A percentile compares a stretch with the other conserved stretches of the same genome.
Conservation (phyloP, 1,140 invertebrate genomes). For the Aleiodes sp. region DNA sequence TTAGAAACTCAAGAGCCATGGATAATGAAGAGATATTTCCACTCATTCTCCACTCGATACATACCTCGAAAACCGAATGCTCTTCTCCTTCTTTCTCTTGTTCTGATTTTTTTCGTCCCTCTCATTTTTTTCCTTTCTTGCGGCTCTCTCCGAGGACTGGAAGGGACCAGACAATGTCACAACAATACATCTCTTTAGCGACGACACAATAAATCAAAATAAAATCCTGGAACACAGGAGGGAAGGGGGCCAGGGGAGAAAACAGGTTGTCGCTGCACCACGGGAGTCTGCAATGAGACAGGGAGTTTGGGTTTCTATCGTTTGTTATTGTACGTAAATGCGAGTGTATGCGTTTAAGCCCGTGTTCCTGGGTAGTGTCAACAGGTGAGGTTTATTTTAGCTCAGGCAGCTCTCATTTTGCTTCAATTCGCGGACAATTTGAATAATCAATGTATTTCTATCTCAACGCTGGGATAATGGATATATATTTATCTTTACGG, state of each 20-base stretch:
- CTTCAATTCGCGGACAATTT: not conserved
- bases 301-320: constrained; percentile 17
- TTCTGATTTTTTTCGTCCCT: constrained; percentile 25
- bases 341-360: not conserved
- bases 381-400: constrained; percentile 11
- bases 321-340: constrained; percentile 1
- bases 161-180: constrained; percentile 50
- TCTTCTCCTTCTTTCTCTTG: not conserved
- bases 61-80: constrained; percentile 17
- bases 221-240: constrained; percentile 47
- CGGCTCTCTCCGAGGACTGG: constrained; percentile 19
- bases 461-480: too few species aligned
- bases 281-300: not conserved
- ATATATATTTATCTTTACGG: not conserved
- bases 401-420: not conserved
- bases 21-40: constrained; percentile 41
- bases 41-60: constrained; percentile 23
- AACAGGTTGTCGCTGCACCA: constrained; percentile 52
- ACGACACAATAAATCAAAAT: constrained; percentile 61
- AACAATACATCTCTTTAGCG: constrained; percentile 62
- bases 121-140: constrained; percentile 24
- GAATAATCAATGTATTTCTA: not conserved
- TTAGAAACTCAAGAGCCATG: constrained; percentile 30
- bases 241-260: constrained; percentile 45
- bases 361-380: constrained; percentile 17